These are phyloP conservation scores for Petrolisthes cinctipes DNA, from an alignment of 2,888 invertebrate species.

Conservation along the genomic window DNA sequence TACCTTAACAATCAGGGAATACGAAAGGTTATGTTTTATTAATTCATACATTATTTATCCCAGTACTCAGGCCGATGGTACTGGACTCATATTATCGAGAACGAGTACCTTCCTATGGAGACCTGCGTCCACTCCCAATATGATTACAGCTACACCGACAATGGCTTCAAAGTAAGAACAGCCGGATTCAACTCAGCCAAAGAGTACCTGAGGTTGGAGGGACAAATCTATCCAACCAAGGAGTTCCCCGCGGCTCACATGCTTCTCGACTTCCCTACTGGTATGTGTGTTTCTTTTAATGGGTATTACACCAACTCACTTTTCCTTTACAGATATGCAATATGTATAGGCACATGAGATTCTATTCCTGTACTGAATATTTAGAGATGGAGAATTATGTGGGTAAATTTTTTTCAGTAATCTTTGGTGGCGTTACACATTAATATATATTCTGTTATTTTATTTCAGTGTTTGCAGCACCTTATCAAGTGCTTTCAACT, in stretches of 20 bases:
- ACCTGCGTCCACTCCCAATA: constrained; percentile 34
- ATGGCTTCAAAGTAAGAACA: constrained; percentile 37
- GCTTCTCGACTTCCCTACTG: constrained; percentile 35
- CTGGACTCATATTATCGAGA: constrained; percentile 33
- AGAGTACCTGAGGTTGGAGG: constrained; percentile 22
- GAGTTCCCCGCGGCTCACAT: constrained; percentile 37
- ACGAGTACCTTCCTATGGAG: constrained; percentile 16
- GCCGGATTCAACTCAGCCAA: constrained; percentile 27
- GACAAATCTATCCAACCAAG: constrained; percentile 32
- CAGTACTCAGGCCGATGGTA: constrained; percentile 42
- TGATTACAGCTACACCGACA: constrained; percentile 18
- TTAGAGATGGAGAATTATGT: neutral
- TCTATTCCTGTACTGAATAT: too few species aligned
- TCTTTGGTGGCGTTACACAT: too few species aligned
- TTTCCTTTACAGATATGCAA: too few species aligned
- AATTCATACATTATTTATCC: too few species aligned
- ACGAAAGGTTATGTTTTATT: too few species aligned
- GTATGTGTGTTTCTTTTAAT: neutral
- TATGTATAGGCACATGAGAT: too few species aligned
- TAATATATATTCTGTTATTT: constrained; percentile 2
- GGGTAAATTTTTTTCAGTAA: neutral
- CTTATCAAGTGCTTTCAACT: constrained; percentile 33
- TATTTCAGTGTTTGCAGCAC: constrained; percentile 24
- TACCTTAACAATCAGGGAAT: too few species aligned
- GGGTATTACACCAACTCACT: neutral